Conservation (phyloP, 2,113 vertebrate species). For the Alligator mississippiensis region DNA sequence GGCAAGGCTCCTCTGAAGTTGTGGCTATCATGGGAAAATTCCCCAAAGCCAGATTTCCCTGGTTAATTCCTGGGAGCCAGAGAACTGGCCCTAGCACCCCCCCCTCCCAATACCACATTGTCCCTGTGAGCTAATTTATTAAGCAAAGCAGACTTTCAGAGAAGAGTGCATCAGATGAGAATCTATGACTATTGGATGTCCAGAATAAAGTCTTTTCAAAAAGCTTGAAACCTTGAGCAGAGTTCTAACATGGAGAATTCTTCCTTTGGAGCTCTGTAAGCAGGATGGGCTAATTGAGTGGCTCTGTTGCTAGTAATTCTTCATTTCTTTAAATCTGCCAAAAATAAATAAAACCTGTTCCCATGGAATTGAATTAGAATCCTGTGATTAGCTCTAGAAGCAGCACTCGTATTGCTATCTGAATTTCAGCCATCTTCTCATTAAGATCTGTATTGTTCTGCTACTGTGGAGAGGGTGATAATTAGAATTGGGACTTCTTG, state of each 20-base stretch:
- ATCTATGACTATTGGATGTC: not conserved
- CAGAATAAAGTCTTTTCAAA: too few species aligned
- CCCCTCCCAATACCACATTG: too few species aligned
- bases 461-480: too few species aligned
- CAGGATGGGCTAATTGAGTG: not conserved
- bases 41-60: not conserved
- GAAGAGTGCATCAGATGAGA: not conserved
- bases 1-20: not conserved
- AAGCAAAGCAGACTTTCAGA: not conserved
- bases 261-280: not conserved
- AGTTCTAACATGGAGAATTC: not conserved
- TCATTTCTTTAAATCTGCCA: rapidly evolving
- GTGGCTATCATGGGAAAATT: too few species aligned
- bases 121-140: not conserved
- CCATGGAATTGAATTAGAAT: rapidly evolving
- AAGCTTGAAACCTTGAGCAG: not conserved
- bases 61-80: not conserved
- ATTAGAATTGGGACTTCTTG: too few species aligned
- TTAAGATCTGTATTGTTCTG: not conserved
- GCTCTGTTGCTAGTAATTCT: not conserved
- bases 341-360: not conserved
- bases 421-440: not conserved
- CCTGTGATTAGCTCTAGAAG: rapidly evolving
- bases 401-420: not conserved
- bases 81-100: not conserved